Conservation (phyloP, 2,888 invertebrate species). For the Chrysomela aeneicollis region DNA sequence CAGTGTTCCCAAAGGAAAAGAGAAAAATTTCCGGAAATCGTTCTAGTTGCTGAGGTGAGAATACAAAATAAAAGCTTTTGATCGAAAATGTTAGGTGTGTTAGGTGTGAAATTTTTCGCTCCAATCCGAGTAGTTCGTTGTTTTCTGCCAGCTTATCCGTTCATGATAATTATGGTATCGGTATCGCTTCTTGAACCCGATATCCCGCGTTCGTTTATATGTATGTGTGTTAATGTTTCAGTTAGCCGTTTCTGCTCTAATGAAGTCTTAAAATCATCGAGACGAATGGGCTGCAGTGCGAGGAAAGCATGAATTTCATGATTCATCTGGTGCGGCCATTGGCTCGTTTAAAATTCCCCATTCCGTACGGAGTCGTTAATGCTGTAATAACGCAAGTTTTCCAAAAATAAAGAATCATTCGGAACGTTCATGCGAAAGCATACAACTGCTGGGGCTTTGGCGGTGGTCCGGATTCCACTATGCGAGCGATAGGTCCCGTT, state of each 20-base stretch:
- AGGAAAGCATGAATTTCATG: constrained; percentile 1
- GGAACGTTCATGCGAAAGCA: background rate
- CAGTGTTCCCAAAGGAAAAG: no score
- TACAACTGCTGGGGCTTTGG: no score
- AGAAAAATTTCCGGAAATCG: no score
- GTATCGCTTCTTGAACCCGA: background rate
- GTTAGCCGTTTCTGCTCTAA: constrained; percentile 27
- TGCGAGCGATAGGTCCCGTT: no score
- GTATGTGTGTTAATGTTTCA: constrained; percentile 16
- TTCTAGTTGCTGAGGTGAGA: no score
- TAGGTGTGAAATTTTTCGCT: no score
- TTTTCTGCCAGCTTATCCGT: no score
- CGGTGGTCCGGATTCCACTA: no score
- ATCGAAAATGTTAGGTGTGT: no score
- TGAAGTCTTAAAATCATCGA: constrained; percentile 27
- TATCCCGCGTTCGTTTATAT: background rate
- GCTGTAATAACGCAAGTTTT: background rate
- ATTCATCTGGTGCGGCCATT: background rate
- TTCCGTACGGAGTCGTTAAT: background rate
- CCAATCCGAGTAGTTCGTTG: no score
- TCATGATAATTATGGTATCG: background rate
- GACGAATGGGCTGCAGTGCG: constrained; percentile 16
- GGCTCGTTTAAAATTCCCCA: background rate
- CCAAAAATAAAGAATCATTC: background rate
- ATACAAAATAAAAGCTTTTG: no score